Evolutionary conservation across 2,113 vertebrate species (phyloP).

Genomic region (Lipophrys pholis): DNA sequence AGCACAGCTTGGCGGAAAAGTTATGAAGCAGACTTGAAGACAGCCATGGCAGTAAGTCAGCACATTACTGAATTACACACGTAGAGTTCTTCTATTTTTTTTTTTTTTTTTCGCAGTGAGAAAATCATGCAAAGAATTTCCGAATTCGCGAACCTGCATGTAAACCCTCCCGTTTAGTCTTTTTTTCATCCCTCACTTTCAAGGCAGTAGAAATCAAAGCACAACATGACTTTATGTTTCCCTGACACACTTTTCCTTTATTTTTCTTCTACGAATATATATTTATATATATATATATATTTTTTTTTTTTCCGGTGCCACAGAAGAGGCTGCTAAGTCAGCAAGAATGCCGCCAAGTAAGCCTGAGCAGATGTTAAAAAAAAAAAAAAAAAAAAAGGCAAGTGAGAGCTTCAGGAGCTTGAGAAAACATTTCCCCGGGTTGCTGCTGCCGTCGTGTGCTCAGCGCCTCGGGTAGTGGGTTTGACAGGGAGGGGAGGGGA

Average conservation of each 20-base stretch:
- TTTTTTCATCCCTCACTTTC: slow-evolving; percentile 14
- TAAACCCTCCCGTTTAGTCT: slow-evolving; percentile 3
- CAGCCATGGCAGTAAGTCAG: not conserved
- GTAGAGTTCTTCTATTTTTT: not conserved
- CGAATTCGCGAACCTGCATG: not conserved
- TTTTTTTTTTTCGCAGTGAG: not conserved
- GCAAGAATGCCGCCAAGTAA: slow-evolving; percentile 65
- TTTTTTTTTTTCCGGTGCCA: slow-evolving; percentile 2
- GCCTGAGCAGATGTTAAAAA: slow-evolving; percentile 73
- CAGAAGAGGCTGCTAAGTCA: slow-evolving; percentile 77
- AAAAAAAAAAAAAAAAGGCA: slow-evolving; percentile 7
- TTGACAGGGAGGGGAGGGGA: slow-evolving; percentile 16
- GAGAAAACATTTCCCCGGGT: slow-evolving; percentile 64
- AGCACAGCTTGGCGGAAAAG: not conserved
- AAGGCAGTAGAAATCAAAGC: slow-evolving; percentile 3
- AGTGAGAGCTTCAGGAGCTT: slow-evolving; percentile 47
- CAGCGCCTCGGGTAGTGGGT: slow-evolving; percentile 36
- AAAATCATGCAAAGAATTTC: not conserved
- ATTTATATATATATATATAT: too few species aligned
- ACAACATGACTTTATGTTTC: slow-evolving; percentile 48
- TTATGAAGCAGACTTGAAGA: not conserved
- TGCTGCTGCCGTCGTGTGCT: slow-evolving; percentile 48
- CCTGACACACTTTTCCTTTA: slow-evolving; percentile 19
- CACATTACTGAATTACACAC: not conserved
- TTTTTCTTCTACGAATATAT: slow-evolving; percentile 34